Evolutionary conservation across 2,113 vertebrate species (phyloP).

Genomic region (Brachionichthys hirsutus): DNA sequence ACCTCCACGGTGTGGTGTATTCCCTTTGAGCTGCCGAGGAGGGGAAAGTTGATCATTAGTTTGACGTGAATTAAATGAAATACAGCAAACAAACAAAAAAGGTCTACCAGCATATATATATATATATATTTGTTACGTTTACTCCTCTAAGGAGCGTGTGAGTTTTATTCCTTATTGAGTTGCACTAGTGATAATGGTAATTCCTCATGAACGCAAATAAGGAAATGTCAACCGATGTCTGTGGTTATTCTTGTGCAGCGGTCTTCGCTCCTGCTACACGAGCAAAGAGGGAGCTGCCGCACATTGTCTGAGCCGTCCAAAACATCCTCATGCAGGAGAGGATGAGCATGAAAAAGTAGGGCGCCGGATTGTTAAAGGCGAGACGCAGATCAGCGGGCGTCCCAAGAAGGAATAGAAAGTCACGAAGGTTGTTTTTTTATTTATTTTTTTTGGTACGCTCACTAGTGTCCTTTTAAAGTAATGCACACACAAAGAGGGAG

Average conservation of each 20-base stretch:
- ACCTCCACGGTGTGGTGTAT: conserved; percentile 19
- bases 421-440: no score
- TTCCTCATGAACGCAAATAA: neutral
- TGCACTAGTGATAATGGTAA: neutral
- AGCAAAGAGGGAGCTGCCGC: neutral
- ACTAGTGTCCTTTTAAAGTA: no score
- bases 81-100: no score
- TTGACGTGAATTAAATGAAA: conserved; percentile 3
- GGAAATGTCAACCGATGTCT: neutral
- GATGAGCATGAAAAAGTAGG: neutral
- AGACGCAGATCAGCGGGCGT: neutral
- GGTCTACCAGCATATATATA: neutral
- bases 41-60: neutral
- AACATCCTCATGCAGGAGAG: conserved; percentile 1
- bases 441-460: no score
- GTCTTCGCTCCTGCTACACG: neutral
- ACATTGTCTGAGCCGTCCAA: neutral
- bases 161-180: conserved; percentile 2
- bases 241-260: conserved; percentile 15
- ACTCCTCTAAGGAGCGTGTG: neutral
- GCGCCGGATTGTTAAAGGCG: neutral
- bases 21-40: conserved; percentile 13
- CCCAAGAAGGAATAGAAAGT: neutral
- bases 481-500: no score
- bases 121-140: no score